A percentile compares a stretch with the other conserved stretches of the same genome.
These are phyloP conservation scores for Noctua comes DNA, from an alignment of 2,888 invertebrate species.

Conservation along the genomic window DNA sequence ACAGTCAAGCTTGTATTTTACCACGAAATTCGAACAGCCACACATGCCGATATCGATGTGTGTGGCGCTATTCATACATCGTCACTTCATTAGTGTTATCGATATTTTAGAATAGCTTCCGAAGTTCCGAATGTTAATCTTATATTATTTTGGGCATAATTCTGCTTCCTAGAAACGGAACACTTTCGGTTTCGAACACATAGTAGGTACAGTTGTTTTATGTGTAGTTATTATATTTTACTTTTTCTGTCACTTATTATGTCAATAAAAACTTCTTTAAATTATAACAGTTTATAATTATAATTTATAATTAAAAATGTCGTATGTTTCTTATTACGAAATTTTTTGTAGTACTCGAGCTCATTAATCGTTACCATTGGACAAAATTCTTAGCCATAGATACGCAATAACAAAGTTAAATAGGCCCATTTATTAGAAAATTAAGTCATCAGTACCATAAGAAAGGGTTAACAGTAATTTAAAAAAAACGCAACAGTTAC, in stretches of 20 bases:
- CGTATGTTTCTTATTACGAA: no score
- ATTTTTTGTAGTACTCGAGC: neutral
- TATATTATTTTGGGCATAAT: slow-evolving; percentile 34
- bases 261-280: neutral
- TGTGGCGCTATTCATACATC: slow-evolving; percentile 80
- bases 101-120: slow-evolving; percentile 72
- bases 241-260: neutral
- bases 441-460: slow-evolving; percentile 36
- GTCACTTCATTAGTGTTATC: slow-evolving; percentile 80
- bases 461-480: slow-evolving; percentile 41
- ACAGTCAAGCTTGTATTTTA: slow-evolving; percentile 35
- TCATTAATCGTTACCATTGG: neutral
- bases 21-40: slow-evolving; percentile 51
- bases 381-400: neutral
- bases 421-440: slow-evolving; percentile 37
- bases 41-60: slow-evolving; percentile 78
- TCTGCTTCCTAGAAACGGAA: neutral
- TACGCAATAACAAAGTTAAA: neutral
- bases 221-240: neutral
- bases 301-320: no score
- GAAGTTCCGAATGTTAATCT: slow-evolving; percentile 68
- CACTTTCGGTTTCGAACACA: neutral
- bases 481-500: slow-evolving; percentile 38
- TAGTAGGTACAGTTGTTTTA: neutral
- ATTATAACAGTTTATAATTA: neutral